These are phyloP conservation scores for Lithobates sylvaticus DNA, from an alignment of 2,797 vertebrate species.

Conservation along the genomic window DNA sequence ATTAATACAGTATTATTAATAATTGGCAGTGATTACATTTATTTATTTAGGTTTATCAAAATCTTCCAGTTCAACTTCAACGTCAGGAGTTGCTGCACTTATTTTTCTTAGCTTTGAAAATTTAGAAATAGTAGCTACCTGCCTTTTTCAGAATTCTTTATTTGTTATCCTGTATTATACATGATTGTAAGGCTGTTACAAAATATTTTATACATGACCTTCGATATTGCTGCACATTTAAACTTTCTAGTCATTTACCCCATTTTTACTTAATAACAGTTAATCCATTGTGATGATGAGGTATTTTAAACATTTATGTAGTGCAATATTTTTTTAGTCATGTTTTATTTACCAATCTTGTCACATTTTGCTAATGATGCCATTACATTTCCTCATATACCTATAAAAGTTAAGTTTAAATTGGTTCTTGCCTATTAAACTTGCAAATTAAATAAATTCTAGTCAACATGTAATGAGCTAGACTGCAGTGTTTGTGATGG, in stretches of 20 bases:
- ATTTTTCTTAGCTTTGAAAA: not conserved
- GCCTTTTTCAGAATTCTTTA: not conserved
- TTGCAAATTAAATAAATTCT: constrained; percentile 63
- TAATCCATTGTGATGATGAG: constrained; percentile 37
- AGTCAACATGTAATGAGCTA: constrained; percentile 61
- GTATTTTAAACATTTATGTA: constrained; percentile 53
- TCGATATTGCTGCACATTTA: not conserved
- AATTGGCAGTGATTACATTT: too few species aligned
- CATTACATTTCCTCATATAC: constrained; percentile 53
- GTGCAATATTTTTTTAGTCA: constrained; percentile 46
- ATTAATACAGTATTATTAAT: too few species aligned
- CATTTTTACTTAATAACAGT: constrained; percentile 34
- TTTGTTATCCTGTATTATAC: not conserved
- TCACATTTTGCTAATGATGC: constrained; percentile 61
- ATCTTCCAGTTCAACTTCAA: too few species aligned
- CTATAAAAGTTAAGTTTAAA: constrained; percentile 61
- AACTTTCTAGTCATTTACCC: constrained; percentile 23
- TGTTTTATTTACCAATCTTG: constrained; percentile 62
- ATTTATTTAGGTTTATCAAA: too few species aligned
- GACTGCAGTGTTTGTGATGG: constrained; percentile 62
- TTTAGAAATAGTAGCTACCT: not conserved
- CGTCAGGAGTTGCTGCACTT: not conserved
- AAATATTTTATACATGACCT: constrained; percentile 18
- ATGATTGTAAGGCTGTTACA: not conserved
- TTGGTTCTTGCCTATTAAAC: constrained; percentile 62